A percentile compares a stretch with the other conserved stretches of the same genome.
These are phyloP conservation scores for Setipinna tenuifilis DNA, from an alignment of 2,797 vertebrate genomes.

Conservation along the genomic window DNA sequence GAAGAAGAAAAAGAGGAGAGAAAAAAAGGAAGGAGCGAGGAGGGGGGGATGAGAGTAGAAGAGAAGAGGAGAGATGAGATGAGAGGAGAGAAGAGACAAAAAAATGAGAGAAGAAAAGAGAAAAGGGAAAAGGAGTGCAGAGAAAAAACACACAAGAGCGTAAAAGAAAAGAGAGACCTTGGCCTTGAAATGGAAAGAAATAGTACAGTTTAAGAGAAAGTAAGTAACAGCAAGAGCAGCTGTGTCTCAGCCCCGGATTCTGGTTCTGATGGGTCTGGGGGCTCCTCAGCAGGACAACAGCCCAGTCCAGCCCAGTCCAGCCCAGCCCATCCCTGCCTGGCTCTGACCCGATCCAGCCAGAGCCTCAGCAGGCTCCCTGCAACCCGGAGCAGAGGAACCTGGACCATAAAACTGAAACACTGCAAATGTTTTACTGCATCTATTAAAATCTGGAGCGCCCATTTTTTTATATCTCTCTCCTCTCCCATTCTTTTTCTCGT, in stretches of 20 bases:
- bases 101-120: neutral
- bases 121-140: neutral
- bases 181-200: too few species aligned
- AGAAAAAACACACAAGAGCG: conserved; percentile 13
- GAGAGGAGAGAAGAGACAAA: neutral
- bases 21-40: neutral
- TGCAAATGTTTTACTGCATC: conserved; percentile 61
- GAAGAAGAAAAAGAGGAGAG: neutral
- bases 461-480: conserved; percentile 35
- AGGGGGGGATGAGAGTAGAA: neutral
- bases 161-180: conserved; percentile 18
- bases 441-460: conserved; percentile 47
- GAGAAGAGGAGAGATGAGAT: neutral
- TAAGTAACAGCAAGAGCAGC: neutral
- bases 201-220: conserved; percentile 30
- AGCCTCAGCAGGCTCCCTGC: conserved; percentile 34
- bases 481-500: conserved; percentile 6
- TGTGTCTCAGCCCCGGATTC: neutral
- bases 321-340: conserved; percentile 9
- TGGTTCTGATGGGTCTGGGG: neutral
- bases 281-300: conserved; percentile 36
- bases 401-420: conserved; percentile 51
- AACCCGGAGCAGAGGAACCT: conserved; percentile 54
- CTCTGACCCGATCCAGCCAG: conserved; percentile 35
- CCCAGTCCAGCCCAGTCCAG: conserved; percentile 38